Conservation (phyloP, 2,113 vertebrate species). For the Eubucco bourcierii region DNA sequence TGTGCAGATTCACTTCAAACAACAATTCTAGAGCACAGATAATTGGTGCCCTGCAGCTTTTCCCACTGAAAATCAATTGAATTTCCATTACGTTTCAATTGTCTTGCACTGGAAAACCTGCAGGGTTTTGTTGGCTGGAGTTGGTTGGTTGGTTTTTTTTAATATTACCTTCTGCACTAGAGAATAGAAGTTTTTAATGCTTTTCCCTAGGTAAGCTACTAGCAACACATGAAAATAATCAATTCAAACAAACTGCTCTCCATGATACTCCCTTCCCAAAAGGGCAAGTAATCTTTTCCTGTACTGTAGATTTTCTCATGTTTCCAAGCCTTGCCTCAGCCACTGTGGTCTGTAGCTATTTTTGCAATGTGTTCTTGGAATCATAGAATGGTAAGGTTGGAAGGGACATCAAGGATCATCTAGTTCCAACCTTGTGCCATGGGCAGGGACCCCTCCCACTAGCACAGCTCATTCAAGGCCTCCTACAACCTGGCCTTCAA, state of each 20-base stretch:
- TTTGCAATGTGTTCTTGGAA: neutral
- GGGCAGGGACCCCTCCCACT: too few species aligned
- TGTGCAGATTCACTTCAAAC: slow-evolving; percentile 46
- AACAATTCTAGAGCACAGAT: slow-evolving; percentile 58
- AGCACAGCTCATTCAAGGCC: too few species aligned
- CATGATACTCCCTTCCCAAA: slow-evolving; percentile 21
- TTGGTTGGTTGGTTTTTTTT: slow-evolving; percentile 20
- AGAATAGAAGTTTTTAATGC: slow-evolving; percentile 42
- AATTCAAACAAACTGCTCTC: slow-evolving; percentile 47
- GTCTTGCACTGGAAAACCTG: slow-evolving; percentile 56
- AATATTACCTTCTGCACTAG: slow-evolving; percentile 49
- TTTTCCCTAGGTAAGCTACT: slow-evolving; percentile 36
- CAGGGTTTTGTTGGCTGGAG: slow-evolving; percentile 1
- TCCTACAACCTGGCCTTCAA: too few species aligned
- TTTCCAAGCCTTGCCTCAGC: neutral
- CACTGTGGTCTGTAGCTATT: neutral
- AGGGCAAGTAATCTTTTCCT: neutral
- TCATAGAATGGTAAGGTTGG: too few species aligned
- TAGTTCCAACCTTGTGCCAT: too few species aligned
- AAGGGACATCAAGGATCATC: too few species aligned
- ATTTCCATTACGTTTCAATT: slow-evolving; percentile 72
- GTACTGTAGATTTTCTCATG: neutral
- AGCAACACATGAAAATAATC: slow-evolving; percentile 43
- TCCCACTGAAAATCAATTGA: slow-evolving; percentile 68
- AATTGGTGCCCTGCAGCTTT: slow-evolving; percentile 70